Base-by-base conservation (phyloP, 2,797 vertebrate genomes). In the Channallabes apus region DNA sequence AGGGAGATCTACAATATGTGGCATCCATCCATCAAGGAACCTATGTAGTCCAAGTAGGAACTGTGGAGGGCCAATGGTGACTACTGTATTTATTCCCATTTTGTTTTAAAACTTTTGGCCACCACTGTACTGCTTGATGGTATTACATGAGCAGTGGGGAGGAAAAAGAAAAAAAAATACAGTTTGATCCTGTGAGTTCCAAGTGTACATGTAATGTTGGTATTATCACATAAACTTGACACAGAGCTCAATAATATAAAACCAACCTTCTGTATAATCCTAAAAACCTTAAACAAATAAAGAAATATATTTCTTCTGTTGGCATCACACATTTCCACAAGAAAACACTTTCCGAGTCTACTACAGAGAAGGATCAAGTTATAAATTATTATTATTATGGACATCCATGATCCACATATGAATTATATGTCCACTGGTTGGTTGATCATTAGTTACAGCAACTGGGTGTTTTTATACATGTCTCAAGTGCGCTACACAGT, bases 401-500 rank as follows among this genome's bases (percentile, higher is more conserved):
- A 15, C 38, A 27, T 32, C 56, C 72, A 54, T 4, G 29, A 27
- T 56, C 56, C 46, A 54, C 2, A 56, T 15, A 29, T 54, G 32
- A 46, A 69, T 76, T 62, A 75, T 38, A 18, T 24, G 38, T 5
- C 20, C 29, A 38, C 14, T 67, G 15, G 6, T 17, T 67, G 6
- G 22, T 22, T 24, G 14, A 72, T 14, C 71, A 27, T 76, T 68
- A 78, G 29, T 64, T 4, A 59, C 68, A 51, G 41, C 11, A 86
- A 85, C 82, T 18, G 38, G 38, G 67, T 0, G 54, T 83, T 80
- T 81, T 75, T 32, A 35, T 80, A 62, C 46, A 62, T 38, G 32
- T 68, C 62, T 65, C 54, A 38, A 59, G 62, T 78, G n/a, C n/a
- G 59, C 68, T 78, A 29, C 68, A 64, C 38, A 20, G 72, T 71